These are phyloP conservation scores for Cynaeus angustus DNA, from an alignment of 2,888 invertebrate genomes.

Conservation along the genomic window DNA sequence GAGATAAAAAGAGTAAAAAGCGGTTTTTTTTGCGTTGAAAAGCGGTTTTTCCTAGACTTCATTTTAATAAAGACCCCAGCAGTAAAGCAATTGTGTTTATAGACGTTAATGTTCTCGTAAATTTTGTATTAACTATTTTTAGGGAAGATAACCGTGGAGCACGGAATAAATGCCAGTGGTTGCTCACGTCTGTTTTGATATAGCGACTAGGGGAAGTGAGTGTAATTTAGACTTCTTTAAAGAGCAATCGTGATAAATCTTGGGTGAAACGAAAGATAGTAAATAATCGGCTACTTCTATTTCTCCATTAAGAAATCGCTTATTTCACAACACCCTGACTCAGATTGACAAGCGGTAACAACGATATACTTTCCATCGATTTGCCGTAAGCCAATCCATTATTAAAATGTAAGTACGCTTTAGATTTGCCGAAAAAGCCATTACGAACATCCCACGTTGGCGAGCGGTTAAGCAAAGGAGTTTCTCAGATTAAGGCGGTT, in stretches of 20 bases:
- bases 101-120: slow-evolving; percentile 23
- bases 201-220: slow-evolving; percentile 7
- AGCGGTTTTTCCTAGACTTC: not conserved
- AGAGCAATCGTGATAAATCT: not conserved
- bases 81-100: slow-evolving; percentile 25
- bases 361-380: slow-evolving; percentile 36
- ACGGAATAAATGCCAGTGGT: slow-evolving; percentile 7
- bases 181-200: slow-evolving; percentile 6
- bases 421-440: slow-evolving; percentile 55
- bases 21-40: not conserved
- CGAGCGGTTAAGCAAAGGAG: slow-evolving; percentile 55
- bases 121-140: slow-evolving; percentile 31
- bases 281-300: not conserved
- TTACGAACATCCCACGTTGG: slow-evolving; percentile 57
- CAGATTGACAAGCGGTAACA: slow-evolving; percentile 18
- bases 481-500: slow-evolving; percentile 57
- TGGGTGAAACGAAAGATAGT: not conserved
- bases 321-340: not conserved
- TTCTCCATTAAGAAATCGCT: not conserved
- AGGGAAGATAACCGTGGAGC: slow-evolving; percentile 9
- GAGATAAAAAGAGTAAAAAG: not conserved
- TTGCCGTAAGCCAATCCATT: slow-evolving; percentile 46
- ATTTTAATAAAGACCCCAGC: slow-evolving; percentile 24
- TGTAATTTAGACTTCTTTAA: slow-evolving; percentile 7
- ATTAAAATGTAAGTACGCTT: slow-evolving; percentile 49